Evolutionary conservation across 1,140 invertebrate species (phyloP).

Genomic region (Tetramorium parvispinum): DNA sequence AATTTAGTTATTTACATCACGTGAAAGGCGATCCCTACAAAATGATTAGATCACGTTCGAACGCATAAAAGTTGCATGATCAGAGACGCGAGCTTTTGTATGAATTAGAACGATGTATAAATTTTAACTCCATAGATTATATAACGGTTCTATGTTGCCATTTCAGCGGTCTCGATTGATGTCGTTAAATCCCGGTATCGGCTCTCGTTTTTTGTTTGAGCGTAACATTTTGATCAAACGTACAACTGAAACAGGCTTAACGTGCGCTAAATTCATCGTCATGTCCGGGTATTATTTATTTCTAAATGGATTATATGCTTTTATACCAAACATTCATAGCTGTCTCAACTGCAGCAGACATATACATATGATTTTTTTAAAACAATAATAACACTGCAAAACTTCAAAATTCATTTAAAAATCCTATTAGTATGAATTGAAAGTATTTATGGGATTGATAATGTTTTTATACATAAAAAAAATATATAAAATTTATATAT

Average conservation of each 20-base stretch:
- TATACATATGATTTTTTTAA: not conserved
- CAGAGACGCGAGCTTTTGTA: constrained; percentile 41
- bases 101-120: constrained; percentile 51
- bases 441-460: not conserved
- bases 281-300: constrained; percentile 41
- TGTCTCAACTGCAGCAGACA: not conserved
- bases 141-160: constrained; percentile 30
- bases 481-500: not conserved
- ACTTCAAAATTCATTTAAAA: not conserved
- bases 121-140: constrained; percentile 52
- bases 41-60: constrained; percentile 57
- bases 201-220: constrained; percentile 24
- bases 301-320: constrained; percentile 43
- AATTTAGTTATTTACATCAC: constrained; percentile 60
- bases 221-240: constrained; percentile 49
- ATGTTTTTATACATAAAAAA: not conserved
- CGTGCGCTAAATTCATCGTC: constrained; percentile 40
- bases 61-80: constrained; percentile 39
- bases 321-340: constrained; percentile 25
- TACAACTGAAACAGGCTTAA: constrained; percentile 3
- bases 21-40: constrained; percentile 53
- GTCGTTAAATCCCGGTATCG: constrained; percentile 44
- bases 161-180: constrained; percentile 48
- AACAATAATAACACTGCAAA: constrained; percentile 6
- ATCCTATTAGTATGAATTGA: not conserved